Percentiles rank a stretch among this genome's conserved stretches.
phyloP scores from a whole-genome alignment of 2,888 invertebrate genomes.

The Anoplius nigerrimus region DNA sequence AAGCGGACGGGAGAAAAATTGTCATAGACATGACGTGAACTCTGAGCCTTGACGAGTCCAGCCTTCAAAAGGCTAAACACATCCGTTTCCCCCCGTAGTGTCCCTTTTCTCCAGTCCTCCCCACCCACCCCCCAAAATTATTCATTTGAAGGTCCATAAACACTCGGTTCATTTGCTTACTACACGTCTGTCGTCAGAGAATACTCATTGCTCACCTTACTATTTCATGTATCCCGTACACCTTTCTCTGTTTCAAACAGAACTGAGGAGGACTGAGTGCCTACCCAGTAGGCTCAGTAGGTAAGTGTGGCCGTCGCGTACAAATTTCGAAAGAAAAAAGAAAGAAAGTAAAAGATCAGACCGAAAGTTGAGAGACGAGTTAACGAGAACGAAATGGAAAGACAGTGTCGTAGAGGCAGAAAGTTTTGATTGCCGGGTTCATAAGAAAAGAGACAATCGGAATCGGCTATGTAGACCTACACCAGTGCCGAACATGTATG shows the following conservation, averaged over 20 bases:
- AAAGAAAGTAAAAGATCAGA: conserved; percentile 15
- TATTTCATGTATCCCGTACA: conserved; percentile 72
- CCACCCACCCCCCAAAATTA: conserved; percentile 41
- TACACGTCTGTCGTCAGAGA: conserved; percentile 63
- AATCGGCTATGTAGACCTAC: conserved; percentile 22
- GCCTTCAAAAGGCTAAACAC: conserved; percentile 62
- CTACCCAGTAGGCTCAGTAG: conserved; percentile 72
- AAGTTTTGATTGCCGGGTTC: conserved; percentile 7
- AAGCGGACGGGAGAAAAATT: too few relatives aligned
- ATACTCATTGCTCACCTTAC: conserved; percentile 66
- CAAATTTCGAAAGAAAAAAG: conserved; percentile 58
- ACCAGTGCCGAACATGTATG: conserved; percentile 33
- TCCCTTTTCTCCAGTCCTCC: conserved; percentile 50
- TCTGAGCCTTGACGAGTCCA: conserved; percentile 52
- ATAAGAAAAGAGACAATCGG: conserved; percentile 29
- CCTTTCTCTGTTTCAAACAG: conserved; percentile 75
- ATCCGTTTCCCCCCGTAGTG: conserved; percentile 50
- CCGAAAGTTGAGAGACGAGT: background rate
- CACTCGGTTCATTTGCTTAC: conserved; percentile 59
- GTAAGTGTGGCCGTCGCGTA: conserved; percentile 71
- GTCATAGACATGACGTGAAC: background rate
- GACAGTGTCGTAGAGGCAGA: too few relatives aligned
- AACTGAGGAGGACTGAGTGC: conserved; percentile 73
- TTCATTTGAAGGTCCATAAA: conserved; percentile 59
- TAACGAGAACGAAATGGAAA: background rate